phyloP scores from a whole-genome alignment of 2,888 invertebrate species.

The Chydorus sphaericus region DNA sequence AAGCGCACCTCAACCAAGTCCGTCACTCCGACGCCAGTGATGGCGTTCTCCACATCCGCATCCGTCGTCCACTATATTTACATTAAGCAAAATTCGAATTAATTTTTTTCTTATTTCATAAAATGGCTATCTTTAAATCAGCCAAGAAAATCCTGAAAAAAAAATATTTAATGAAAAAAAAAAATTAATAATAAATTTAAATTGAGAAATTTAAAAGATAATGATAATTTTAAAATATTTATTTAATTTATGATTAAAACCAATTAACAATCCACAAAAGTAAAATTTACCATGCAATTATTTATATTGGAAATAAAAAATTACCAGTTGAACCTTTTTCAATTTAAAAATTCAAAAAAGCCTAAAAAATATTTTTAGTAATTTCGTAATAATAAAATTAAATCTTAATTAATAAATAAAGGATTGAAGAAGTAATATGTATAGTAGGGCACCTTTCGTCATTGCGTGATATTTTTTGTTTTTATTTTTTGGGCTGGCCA shows the following conservation, averaged over 20 bases:
- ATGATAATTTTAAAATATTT: too few species aligned
- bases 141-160: too few species aligned
- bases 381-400: neutral
- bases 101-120: neutral
- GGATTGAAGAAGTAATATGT: too few species aligned
- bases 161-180: too few species aligned
- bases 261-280: neutral
- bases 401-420: neutral
- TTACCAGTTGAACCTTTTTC: neutral
- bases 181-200: too few species aligned
- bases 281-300: too few species aligned
- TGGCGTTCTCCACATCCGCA: conserved; percentile 84
- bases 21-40: conserved; percentile 69
- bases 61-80: conserved; percentile 83
- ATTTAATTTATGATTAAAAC: neutral
- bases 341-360: neutral
- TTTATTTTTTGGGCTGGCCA: too few species aligned
- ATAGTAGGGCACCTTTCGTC: too few species aligned
- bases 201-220: too few species aligned
- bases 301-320: too few species aligned
- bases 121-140: neutral
- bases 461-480: too few species aligned
- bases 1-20: conserved; percentile 98
- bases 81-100: neutral
- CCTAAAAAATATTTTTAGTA: neutral